Evolutionary conservation across 2,113 vertebrate genomes (phyloP).

Genomic region (Phoxinus phoxinus): DNA sequence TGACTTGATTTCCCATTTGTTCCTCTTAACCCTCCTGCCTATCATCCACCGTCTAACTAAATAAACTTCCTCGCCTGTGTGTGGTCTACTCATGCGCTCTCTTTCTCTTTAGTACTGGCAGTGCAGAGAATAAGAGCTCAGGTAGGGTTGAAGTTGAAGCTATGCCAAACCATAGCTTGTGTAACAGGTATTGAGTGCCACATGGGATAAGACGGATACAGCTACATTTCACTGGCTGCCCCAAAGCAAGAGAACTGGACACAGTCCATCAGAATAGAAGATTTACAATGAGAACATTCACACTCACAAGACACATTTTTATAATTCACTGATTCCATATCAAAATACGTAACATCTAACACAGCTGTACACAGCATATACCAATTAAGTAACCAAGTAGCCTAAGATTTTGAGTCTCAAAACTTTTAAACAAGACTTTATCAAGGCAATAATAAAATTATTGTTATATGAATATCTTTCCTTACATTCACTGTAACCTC

Average conservation of each 20-base stretch:
- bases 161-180: slow-evolving; percentile 47
- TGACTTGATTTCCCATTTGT: slow-evolving; percentile 1
- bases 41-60: background rate
- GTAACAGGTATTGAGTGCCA: slow-evolving; percentile 61
- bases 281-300: background rate
- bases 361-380: background rate
- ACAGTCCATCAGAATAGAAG: background rate
- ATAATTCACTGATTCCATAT: background rate
- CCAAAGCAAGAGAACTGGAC: background rate
- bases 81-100: background rate
- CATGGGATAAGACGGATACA: slow-evolving; percentile 46
- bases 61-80: background rate
- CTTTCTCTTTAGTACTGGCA: background rate
- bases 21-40: background rate
- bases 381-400: background rate
- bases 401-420: too few relatives aligned
- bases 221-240: slow-evolving; percentile 42
- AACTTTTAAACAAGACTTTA: too few relatives aligned
- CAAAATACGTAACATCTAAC: background rate
- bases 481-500: too few relatives aligned
- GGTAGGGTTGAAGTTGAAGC: background rate
- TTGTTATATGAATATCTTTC: too few relatives aligned
- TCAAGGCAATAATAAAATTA: too few relatives aligned
- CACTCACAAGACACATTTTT: slow-evolving; percentile 1
- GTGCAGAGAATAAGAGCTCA: background rate